A percentile compares a stretch with the other conserved stretches of the same genome.
phyloP scores from a whole-genome alignment of 2,888 invertebrate species.

The Stratiomys singularior region DNA sequence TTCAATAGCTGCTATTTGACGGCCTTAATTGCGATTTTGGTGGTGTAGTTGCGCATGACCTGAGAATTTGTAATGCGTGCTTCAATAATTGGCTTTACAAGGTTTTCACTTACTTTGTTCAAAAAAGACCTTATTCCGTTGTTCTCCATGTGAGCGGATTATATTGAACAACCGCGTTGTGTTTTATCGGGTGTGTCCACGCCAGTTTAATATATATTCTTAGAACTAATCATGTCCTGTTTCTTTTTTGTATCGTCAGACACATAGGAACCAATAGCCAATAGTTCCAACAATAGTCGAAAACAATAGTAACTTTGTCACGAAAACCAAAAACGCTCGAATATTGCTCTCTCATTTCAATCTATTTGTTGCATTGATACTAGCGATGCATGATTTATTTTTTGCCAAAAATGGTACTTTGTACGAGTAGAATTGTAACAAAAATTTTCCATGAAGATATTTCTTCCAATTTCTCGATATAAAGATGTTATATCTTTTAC shows the following conservation, averaged over 20 bases:
- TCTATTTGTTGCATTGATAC: background rate
- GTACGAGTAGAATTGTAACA: background rate
- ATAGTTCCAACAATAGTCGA: conserved; percentile 50
- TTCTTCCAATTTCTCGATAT: too few species aligned
- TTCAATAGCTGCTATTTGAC: background rate
- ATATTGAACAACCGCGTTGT: background rate
- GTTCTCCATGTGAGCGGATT: background rate
- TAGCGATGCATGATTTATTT: conserved; percentile 25
- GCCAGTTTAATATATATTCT: conserved; percentile 21
- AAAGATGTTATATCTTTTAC: conserved; percentile 54
- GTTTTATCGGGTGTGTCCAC: conserved; percentile 17
- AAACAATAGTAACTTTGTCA: conserved; percentile 49
- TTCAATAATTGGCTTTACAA: background rate
- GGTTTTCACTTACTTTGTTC: background rate
- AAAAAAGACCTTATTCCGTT: background rate
- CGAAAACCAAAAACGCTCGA: conserved; percentile 52
- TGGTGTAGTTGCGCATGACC: too few species aligned
- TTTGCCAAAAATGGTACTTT: conserved; percentile 34
- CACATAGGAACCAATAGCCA: background rate
- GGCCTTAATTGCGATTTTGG: background rate
- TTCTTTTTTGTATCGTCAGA: conserved; percentile 3
- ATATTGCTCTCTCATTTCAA: conserved; percentile 47
- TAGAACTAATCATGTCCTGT: conserved; percentile 6
- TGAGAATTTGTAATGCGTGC: background rate
- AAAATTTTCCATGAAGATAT: conserved; percentile 3